Base-by-base conservation (phyloP, 2,113 vertebrate species). In the Terrapene triunguis region DNA sequence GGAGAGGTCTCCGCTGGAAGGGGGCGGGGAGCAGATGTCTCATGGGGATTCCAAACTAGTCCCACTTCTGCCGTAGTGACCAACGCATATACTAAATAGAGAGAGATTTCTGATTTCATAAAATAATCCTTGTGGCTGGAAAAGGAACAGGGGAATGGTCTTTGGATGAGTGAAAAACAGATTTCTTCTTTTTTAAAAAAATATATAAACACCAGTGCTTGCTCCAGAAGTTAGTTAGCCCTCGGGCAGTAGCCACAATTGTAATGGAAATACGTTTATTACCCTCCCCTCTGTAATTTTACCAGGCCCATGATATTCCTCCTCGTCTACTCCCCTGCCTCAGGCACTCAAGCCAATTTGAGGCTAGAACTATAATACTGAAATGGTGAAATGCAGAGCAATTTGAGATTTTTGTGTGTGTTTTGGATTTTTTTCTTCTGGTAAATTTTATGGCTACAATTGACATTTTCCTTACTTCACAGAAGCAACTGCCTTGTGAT, bases 291-390 rank as follows among this genome's bases (percentile, higher is more conserved):
- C 93, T 91, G 65, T n/a, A 83, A 92, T 97, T 90, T 76, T 78
- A 88, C 55, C 84, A 92, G 90, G 53, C 94, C 92, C 76, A 32
- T 53, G 81, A 89, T n/a, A 44, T 47, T 97, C 95, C 88, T 95
- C 85, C 89, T 92, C 89, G 51, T 89, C 93, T 95, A 24, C 90
- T 88, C 24, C 0, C 84, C 95, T 78, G 82, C 89, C 69, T 95
- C 94, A 93, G 72, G 48, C 14, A 92, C 69, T 95, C 90, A 57
- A 92, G 85, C 93, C 87, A 84, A 87, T 88, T 85, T 90, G 87
- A 32, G 83, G 89, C 0, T 51, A 47, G 89, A 90, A 86, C 80
- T 59, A 5, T 44, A 27, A 38, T 89, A 16, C 51, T 72, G 53
- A 51, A 32, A 84, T 95, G 95, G 95, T 95, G 92, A 80, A 84